phyloP scores from a whole-genome alignment of 2,113 vertebrate species.

The Psilopogon haemacephalus region DNA sequence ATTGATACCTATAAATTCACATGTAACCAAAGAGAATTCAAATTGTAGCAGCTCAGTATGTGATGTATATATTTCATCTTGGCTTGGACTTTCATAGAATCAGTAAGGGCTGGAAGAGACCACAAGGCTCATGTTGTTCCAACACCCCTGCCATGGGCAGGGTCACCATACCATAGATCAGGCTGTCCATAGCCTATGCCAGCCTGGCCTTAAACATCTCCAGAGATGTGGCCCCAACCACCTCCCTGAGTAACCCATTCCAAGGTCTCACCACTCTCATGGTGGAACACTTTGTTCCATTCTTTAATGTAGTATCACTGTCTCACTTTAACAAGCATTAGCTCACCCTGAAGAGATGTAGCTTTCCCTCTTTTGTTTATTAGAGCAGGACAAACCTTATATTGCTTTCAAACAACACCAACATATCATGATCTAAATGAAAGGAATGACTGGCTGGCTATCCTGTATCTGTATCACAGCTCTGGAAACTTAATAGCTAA shows the following conservation, averaged over 20 bases:
- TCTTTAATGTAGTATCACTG: background rate
- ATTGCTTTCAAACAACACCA: background rate
- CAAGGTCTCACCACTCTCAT: too few species aligned
- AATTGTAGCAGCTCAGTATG: background rate
- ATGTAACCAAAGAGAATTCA: background rate
- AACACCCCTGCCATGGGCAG: too few species aligned
- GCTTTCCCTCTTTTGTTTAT: background rate
- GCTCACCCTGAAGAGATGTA: background rate
- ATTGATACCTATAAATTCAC: background rate
- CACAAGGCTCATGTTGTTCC: too few species aligned
- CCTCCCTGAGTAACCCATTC: too few species aligned
- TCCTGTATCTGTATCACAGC: background rate
- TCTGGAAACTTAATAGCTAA: background rate
- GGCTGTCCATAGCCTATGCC: too few species aligned
- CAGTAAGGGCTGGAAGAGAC: too few species aligned
- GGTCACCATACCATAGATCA: too few species aligned
- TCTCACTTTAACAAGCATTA: background rate
- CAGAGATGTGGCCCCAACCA: too few species aligned
- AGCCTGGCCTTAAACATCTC: too few species aligned
- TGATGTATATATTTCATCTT: background rate
- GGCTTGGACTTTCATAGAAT: background rate
- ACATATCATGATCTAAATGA: background rate
- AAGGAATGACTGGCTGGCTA: background rate
- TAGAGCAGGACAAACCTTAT: background rate
- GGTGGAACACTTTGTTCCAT: too few species aligned